Evolutionary conservation across 2,113 vertebrate species (phyloP).

Genomic region (Panthera tigris): DNA sequence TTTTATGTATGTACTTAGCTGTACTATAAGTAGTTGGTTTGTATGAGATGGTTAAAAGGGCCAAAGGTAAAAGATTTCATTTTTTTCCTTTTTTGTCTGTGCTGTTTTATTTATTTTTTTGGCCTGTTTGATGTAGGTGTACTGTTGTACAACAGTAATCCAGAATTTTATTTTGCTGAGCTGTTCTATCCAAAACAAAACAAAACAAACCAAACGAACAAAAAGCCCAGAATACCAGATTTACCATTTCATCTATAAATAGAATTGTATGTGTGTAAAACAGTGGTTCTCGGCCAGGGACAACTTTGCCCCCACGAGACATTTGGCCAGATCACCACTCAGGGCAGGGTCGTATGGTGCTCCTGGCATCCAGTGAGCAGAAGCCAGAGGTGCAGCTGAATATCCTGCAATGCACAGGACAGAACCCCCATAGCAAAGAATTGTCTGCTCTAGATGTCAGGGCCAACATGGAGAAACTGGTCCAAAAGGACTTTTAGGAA

Average conservation of each 20-base stretch:
- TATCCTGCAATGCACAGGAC: not conserved
- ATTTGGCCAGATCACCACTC: not conserved
- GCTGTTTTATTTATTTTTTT: not conserved
- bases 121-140: not conserved
- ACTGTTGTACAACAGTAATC: not conserved
- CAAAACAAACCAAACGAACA: not conserved
- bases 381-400: not conserved
- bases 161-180: conserved; percentile 21
- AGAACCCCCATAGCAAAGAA: not conserved
- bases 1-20: conserved; percentile 81
- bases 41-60: conserved; percentile 88
- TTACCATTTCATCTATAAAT: not conserved
- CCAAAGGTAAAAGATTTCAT: conserved; percentile 84
- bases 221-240: not conserved
- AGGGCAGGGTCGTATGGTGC: not conserved
- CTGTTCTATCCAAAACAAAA: not conserved
- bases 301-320: not conserved
- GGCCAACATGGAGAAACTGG: not conserved
- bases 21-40: conserved; percentile 74
- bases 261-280: not conserved
- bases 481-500: not conserved
- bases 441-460: not conserved
- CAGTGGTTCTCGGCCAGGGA: not conserved
- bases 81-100: conserved; percentile 76
- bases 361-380: not conserved